phyloP scores from a whole-genome alignment of 1,140 invertebrate species.

The Papilio dardanus region DNA sequence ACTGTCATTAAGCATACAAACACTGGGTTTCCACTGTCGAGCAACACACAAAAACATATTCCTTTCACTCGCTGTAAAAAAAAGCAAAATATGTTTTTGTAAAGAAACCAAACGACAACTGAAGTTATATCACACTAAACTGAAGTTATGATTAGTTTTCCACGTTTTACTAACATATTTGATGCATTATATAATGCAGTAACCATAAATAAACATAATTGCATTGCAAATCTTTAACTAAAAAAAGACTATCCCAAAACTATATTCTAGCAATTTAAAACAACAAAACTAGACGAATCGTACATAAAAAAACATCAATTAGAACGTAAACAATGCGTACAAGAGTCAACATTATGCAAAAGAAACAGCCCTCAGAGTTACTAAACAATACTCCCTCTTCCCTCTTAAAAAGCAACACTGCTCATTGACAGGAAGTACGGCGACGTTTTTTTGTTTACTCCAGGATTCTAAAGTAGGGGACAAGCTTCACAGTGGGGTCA shows the following conservation, averaged over 20 bases:
- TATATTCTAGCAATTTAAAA: background rate
- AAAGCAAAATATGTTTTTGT: too few species aligned
- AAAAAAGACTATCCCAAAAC: background rate
- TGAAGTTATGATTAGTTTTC: too few species aligned
- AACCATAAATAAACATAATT: too few species aligned
- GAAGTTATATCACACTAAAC: too few species aligned
- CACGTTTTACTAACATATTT: too few species aligned
- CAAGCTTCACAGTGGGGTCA: background rate
- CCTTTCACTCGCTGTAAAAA: background rate
- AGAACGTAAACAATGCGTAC: constrained; percentile 7
- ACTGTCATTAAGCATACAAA: constrained; percentile 3
- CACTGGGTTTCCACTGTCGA: background rate
- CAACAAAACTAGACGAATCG: background rate
- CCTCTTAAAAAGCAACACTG: background rate
- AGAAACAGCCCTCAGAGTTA: background rate
- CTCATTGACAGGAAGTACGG: background rate
- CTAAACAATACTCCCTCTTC: constrained; percentile 10
- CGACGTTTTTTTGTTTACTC: constrained; percentile 9
- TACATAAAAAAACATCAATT: background rate
- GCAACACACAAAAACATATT: background rate
- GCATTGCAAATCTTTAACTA: background rate
- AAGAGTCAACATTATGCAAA: background rate
- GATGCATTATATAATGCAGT: too few species aligned
- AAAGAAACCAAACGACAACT: too few species aligned
- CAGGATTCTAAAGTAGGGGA: constrained; percentile 7